Evolutionary conservation across 2,113 vertebrate species (phyloP).

Genomic region (Willisornis vidua): DNA sequence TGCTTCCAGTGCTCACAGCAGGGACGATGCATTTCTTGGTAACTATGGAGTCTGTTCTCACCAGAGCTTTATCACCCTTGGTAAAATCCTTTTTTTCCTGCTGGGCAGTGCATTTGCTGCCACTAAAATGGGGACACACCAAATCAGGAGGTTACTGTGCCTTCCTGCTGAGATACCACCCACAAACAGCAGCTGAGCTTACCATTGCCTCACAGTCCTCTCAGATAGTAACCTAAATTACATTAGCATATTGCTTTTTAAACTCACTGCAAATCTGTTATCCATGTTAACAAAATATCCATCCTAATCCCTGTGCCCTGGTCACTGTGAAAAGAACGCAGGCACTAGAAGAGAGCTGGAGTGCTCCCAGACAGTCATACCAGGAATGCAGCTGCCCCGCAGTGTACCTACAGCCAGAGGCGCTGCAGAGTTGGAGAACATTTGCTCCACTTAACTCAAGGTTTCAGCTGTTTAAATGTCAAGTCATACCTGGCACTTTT

Average conservation of each 20-base stretch:
- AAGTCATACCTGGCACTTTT: background rate
- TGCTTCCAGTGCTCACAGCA: background rate
- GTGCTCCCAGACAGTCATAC: background rate
- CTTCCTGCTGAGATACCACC: background rate
- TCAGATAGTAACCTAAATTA: background rate
- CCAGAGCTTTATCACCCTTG: background rate
- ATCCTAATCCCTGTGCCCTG: too few species aligned
- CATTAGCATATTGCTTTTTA: background rate
- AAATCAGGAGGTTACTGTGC: background rate
- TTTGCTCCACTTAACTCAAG: background rate
- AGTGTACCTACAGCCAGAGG: background rate
- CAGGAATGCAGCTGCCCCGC: background rate
- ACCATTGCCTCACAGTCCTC: background rate
- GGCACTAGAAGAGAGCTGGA: background rate
- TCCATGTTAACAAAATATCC: background rate
- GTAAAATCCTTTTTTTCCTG: background rate
- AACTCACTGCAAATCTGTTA: background rate
- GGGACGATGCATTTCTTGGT: background rate
- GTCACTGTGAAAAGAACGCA: background rate
- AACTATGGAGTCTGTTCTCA: background rate
- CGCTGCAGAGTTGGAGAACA: background rate
- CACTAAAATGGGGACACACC: background rate
- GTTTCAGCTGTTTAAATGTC: background rate
- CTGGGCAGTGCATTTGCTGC: background rate
- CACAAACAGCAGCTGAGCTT: background rate